phyloP scores from a whole-genome alignment of 2,113 vertebrate species.

The Clarias magur region DNA sequence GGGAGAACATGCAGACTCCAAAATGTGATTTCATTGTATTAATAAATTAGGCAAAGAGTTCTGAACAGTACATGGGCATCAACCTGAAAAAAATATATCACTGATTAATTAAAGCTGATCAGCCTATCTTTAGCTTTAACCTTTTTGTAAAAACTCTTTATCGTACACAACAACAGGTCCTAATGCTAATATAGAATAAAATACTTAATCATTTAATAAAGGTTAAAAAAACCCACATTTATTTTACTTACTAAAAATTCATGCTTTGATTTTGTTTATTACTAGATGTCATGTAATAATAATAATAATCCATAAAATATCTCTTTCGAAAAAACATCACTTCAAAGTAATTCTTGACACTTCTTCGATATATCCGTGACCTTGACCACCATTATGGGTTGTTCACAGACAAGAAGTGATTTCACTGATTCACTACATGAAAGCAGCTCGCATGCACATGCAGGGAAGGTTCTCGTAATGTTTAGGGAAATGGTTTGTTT shows the following conservation, averaged over 20 bases:
- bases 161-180: too few relatives aligned
- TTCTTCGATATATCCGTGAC: neutral
- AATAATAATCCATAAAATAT: neutral
- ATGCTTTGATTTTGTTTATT: neutral
- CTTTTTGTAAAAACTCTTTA: too few relatives aligned
- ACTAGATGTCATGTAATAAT: neutral
- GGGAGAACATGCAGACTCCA: too few relatives aligned
- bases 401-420: neutral
- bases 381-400: neutral
- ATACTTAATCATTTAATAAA: neutral
- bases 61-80: too few relatives aligned
- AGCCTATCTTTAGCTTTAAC: too few relatives aligned
- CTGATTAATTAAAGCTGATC: too few relatives aligned
- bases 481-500: constrained; percentile 20
- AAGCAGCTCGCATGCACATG: constrained; percentile 9
- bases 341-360: neutral
- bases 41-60: too few relatives aligned
- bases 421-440: neutral
- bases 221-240: neutral
- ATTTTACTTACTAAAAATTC: neutral
- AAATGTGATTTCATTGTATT: neutral
- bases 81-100: too few relatives aligned
- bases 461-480: neutral
- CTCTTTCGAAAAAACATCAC: neutral
- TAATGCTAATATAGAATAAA: neutral